These are phyloP conservation scores for Paralichthys olivaceus DNA, from an alignment of 2,113 vertebrate genomes.

Conservation along the genomic window DNA sequence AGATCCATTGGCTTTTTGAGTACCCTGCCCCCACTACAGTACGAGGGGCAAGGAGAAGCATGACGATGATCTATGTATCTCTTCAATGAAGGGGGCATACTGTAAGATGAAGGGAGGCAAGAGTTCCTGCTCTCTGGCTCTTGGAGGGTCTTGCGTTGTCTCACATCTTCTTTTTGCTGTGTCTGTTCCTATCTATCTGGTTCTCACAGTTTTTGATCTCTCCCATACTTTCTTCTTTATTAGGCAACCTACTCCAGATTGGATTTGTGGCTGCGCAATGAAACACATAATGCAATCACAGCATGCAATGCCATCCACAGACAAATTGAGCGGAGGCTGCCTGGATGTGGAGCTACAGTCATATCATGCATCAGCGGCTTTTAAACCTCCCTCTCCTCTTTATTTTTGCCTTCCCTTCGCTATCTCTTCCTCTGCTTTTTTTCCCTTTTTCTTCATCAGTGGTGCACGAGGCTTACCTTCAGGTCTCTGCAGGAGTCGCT, in stretches of 20 bases:
- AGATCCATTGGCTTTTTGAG: constrained; percentile 58
- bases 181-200: constrained; percentile 8
- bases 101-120: constrained; percentile 5
- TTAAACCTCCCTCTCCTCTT: constrained; percentile 37
- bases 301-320: constrained; percentile 51
- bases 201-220: constrained; percentile 15
- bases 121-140: constrained; percentile 39
- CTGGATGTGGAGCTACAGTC: constrained; percentile 36
- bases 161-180: constrained; percentile 8
- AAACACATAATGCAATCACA: constrained; percentile 51
- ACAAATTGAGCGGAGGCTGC: constrained; percentile 54
- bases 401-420: constrained; percentile 20
- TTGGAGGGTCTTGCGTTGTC: neutral
- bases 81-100: constrained; percentile 30
- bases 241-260: constrained; percentile 21
- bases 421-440: constrained; percentile 39
- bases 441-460: constrained; percentile 13
- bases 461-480: constrained; percentile 76
- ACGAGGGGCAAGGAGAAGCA: constrained; percentile 45
- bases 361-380: constrained; percentile 58
- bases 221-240: constrained; percentile 4
- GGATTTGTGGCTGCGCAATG: constrained; percentile 34
- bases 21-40: constrained; percentile 41
- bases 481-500: constrained; percentile 78
- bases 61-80: constrained; percentile 54